phyloP scores from a whole-genome alignment of 2,113 vertebrate species.

The Dicerorhinus sumatrensis region DNA sequence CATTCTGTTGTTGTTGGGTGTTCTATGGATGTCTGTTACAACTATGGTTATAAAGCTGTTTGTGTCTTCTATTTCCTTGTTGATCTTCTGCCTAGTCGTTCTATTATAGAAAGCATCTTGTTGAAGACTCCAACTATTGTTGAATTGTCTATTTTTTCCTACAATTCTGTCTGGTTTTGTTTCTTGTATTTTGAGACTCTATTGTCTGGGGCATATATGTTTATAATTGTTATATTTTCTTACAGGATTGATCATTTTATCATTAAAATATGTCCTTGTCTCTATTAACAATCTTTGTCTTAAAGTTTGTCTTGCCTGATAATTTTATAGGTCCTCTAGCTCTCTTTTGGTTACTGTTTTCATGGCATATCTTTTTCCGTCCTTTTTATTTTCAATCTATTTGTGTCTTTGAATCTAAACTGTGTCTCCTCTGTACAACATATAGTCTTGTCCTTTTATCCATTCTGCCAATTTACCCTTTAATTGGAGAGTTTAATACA shows the following conservation, averaged over 20 bases:
- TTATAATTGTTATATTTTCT: background rate
- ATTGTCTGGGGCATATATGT: background rate
- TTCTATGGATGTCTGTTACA: background rate
- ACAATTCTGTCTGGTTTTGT: background rate
- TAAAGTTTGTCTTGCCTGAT: background rate
- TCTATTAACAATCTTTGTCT: background rate
- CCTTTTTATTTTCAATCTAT: background rate
- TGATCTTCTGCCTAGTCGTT: background rate
- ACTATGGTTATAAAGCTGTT: background rate
- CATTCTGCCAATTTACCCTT: background rate
- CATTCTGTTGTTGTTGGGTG: background rate
- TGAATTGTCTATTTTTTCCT: background rate
- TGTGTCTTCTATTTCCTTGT: background rate
- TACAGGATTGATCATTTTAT: background rate
- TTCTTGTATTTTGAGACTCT: background rate
- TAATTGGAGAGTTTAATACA: background rate
- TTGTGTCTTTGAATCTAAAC: background rate
- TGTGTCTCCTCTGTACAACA: background rate
- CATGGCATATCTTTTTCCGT: background rate
- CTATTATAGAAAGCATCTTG: background rate
- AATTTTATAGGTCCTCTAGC: background rate
- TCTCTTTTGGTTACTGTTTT: background rate
- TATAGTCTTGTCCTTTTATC: background rate
- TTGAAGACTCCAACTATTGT: background rate
- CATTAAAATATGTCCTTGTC: background rate